Evolutionary conservation across 1,140 invertebrate genomes (phyloP), one percentile per base, ranked within the genome.

Genomic region (Brachionus rubens): DNA sequence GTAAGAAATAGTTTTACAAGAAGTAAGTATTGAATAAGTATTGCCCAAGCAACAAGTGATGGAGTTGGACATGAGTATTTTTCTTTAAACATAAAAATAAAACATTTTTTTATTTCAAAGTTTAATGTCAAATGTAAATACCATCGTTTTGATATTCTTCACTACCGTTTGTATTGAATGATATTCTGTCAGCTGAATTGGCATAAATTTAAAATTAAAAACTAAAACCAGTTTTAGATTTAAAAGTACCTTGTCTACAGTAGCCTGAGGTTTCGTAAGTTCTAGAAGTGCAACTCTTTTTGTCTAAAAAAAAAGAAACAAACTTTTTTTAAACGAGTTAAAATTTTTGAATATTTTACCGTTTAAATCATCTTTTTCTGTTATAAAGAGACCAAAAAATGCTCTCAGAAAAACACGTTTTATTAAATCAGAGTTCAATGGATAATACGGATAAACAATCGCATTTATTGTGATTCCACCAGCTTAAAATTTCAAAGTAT

Each of bases 11-110:
- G 78, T 78, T 86, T 85, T 48, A 83, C 79, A 19, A 84, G 81
- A 10, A 86, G 76, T 6, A 85, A 80, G 78, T 85, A 86, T 76
- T 85, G 85, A 50, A 86, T 82, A 2, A 82, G 80, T 19, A 86
- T 81, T 14, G 82, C 43, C 70, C 86, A 86, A 12, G 82, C 80
- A 77, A 81, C 82, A 6, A 48, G 16, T 24, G 70, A 54, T 5
- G 70, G 30, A 26, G 24, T 65, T 21, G 59, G 36, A 28, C 59
- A 65, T 36, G 33, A 65, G 36, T 19, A 21, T 43, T 19, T 26
- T 24, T 65, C 3, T 26, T 33, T 33, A 59, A 33, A 65, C 40
- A n/a, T 65, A 9, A 30, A 56, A 28, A 33, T 16, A 5, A 16
- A 2, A 50, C 12, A 56, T 33, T 5, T 33, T 26, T 28, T 28